A percentile compares a stretch with the other conserved stretches of the same genome.
Conservation (phyloP, 53 echinoderm and acorn worm genomes). For the Actinopyga echinites region DNA sequence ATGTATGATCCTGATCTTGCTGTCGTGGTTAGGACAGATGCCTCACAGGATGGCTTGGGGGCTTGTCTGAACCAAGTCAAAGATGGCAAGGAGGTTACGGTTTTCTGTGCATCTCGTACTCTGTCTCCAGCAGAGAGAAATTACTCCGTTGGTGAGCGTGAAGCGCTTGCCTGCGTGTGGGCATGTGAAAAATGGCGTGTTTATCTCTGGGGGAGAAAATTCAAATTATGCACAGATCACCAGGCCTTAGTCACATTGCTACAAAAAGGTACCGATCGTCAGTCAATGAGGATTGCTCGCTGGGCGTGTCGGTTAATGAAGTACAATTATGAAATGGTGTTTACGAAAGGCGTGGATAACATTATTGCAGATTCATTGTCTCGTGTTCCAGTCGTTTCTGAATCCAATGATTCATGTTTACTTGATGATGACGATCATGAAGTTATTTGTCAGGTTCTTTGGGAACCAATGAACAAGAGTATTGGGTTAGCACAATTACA, state of each 20-base stretch:
- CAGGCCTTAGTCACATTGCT: no score
- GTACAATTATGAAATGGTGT: background rate
- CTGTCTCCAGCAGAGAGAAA: no score
- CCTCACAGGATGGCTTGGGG: background rate
- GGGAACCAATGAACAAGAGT: conserved; percentile 2
- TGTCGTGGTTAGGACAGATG: background rate
- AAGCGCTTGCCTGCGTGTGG: no score
- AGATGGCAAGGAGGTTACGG: no score
- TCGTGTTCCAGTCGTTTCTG: conserved; percentile 4
- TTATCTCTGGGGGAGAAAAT: no score
- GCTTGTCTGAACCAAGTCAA: no score
- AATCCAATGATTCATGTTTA: conserved; percentile 18
- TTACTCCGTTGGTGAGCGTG: no score
- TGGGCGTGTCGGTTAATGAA: background rate
- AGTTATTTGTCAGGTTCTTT: background rate
- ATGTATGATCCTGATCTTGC: background rate
- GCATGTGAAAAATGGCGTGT: no score
- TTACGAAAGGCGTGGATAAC: background rate
- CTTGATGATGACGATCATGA: conserved; percentile 9
- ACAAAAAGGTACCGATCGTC: background rate
- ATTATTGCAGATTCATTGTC: background rate
- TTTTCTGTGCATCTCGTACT: no score
- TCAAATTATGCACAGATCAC: no score
- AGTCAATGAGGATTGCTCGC: background rate
- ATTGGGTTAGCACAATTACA: conserved; percentile 7